A percentile compares a stretch with the other conserved stretches of the same genome.
These are phyloP conservation scores for Rhinichthys klamathensis DNA, from an alignment of 2,113 vertebrate species.

Conservation along the genomic window DNA sequence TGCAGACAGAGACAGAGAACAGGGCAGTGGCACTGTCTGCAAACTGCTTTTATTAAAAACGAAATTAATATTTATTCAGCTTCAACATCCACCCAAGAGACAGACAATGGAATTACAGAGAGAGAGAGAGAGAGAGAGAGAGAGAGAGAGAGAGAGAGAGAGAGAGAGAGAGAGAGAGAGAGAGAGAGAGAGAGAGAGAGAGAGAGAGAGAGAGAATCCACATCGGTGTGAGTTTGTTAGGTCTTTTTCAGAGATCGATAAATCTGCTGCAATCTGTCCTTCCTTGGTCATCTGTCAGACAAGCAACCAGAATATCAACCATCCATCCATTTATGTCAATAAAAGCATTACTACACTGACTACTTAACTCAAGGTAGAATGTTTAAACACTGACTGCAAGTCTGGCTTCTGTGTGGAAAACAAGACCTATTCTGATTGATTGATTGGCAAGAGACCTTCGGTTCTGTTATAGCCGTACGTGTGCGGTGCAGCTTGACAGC, in stretches of 20 bases:
- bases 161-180: conserved; percentile 33
- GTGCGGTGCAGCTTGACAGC: not conserved
- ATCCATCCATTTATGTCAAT: not conserved
- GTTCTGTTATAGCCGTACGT: not conserved
- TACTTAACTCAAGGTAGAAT: not conserved
- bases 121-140: conserved; percentile 4
- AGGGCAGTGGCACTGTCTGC: conserved; percentile 47
- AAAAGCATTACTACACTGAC: not conserved
- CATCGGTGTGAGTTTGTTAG: conserved; percentile 14
- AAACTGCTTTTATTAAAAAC: conserved; percentile 62
- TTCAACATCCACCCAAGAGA: conserved; percentile 59
- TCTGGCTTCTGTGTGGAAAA: not conserved
- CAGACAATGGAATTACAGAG: conserved; percentile 56
- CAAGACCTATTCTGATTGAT: not conserved
- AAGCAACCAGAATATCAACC: not conserved
- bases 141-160: conserved; percentile 25
- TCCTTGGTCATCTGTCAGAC: conserved; percentile 24
- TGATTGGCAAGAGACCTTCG: not conserved
- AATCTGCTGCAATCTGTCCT: conserved; percentile 34
- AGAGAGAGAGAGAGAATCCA: not conserved
- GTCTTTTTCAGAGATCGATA: conserved; percentile 48
- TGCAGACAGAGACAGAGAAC: conserved; percentile 21
- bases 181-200: conserved; percentile 8
- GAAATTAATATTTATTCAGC: conserved; percentile 65
- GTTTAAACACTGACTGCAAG: not conserved